Conservation (phyloP, 1,140 invertebrate genomes). For the Drosophila nasuta region DNA sequence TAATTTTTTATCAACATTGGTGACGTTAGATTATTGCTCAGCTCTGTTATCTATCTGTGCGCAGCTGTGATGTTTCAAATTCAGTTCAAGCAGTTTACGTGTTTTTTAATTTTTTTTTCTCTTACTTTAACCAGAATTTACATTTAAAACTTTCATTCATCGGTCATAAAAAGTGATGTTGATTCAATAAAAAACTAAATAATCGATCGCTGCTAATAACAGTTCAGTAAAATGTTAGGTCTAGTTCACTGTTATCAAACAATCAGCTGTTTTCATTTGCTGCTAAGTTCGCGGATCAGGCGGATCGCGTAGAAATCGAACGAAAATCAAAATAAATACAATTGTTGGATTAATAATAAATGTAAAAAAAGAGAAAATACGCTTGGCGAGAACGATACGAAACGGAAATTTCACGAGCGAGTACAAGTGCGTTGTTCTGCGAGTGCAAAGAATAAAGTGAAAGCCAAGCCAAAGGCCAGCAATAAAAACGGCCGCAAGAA, state of each 20-base stretch:
- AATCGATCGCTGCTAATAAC: constrained; percentile 34
- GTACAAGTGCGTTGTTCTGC: constrained; percentile 32
- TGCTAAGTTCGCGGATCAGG: constrained; percentile 43
- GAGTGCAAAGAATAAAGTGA: constrained; percentile 40
- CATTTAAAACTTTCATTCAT: too few species aligned
- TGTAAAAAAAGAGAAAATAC: constrained; percentile 6
- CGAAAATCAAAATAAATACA: constrained; percentile 43
- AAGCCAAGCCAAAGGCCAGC: constrained; percentile 29
- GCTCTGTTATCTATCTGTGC: neutral
- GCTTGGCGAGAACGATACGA: constrained; percentile 15
- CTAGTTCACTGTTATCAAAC: constrained; percentile 27
- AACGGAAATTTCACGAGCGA: constrained; percentile 14
- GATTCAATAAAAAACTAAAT: neutral
- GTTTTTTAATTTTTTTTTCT: neutral
- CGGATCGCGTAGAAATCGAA: constrained; percentile 53
- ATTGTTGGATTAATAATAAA: constrained; percentile 30
- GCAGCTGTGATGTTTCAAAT: neutral
- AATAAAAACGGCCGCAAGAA: constrained; percentile 25
- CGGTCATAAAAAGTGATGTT: neutral
- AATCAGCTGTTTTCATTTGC: constrained; percentile 56
- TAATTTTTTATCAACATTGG: neutral
- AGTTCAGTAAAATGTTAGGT: constrained; percentile 19
- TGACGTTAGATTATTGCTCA: neutral
- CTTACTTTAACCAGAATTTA: too few species aligned
- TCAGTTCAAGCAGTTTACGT: neutral